phyloP scores from a whole-genome alignment of 2,888 invertebrate species.

The Agonopterix subpropinquella region DNA sequence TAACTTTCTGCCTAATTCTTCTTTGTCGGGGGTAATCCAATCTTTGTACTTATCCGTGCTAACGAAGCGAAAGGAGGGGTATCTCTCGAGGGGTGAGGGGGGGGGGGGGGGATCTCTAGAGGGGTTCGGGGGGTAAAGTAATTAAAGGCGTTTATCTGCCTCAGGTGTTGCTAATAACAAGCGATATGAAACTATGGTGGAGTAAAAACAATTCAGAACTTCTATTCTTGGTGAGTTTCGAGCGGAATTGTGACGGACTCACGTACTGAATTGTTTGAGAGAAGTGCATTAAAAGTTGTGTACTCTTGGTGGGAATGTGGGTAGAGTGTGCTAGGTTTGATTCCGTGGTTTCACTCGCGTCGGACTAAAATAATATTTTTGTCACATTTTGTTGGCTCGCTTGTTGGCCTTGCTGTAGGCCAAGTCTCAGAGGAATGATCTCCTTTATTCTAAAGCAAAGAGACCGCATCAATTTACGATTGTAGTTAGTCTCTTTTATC shows the following conservation, averaged over 20 bases:
- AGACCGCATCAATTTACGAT: no score
- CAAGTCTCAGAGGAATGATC: no score
- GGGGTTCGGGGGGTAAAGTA: conserved; percentile 51
- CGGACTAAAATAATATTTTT: no score
- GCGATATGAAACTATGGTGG: conserved; percentile 1
- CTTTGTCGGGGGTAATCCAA: conserved; percentile 40
- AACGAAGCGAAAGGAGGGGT: conserved; percentile 35
- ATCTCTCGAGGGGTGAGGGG: conserved; percentile 14
- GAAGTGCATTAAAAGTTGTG: background rate
- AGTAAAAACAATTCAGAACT: conserved; percentile 31
- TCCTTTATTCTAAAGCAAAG: no score
- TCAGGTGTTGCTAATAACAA: conserved; percentile 53
- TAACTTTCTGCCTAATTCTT: conserved; percentile 2
- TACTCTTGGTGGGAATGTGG: no score
- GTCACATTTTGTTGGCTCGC: no score
- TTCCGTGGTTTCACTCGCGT: no score
- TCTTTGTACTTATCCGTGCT: conserved; percentile 47
- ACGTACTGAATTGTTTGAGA: background rate
- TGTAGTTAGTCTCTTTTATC: no score
- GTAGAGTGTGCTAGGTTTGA: no score
- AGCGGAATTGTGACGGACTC: background rate
- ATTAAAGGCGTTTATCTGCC: conserved; percentile 48
- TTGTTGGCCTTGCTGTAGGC: no score
- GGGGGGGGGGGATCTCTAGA: conserved; percentile 47
- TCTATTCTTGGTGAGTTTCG: conserved; percentile 7